These are phyloP conservation scores for Lobophora halterata DNA, from an alignment of 2,888 invertebrate species.

Conservation along the genomic window DNA sequence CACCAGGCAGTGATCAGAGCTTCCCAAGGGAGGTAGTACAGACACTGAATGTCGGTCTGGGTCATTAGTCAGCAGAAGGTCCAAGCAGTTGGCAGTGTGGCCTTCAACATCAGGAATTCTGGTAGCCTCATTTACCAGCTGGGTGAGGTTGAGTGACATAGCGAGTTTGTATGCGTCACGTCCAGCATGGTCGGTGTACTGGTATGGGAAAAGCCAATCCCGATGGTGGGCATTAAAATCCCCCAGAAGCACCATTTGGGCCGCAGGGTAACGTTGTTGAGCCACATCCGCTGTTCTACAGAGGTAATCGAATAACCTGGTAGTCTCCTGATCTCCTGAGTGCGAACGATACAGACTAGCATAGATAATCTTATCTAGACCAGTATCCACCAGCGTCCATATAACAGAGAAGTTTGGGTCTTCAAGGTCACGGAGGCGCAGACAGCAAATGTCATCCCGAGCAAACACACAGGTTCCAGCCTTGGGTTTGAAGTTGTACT, in stretches of 20 bases:
- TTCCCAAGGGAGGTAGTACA: slow-evolving; percentile 17
- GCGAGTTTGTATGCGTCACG: slow-evolving; percentile 14
- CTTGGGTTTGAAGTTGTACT: slow-evolving; percentile 9
- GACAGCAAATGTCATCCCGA: slow-evolving; percentile 14
- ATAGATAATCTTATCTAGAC: no score
- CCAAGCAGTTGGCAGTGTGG: slow-evolving; percentile 25
- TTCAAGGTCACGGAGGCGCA: slow-evolving; percentile 21
- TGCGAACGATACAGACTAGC: no score
- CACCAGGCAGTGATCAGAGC: slow-evolving; percentile 7
- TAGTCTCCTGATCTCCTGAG: no score
- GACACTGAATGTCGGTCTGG: slow-evolving; percentile 20
- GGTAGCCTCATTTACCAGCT: background rate
- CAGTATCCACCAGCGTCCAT: no score
- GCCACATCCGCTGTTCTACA: no score
- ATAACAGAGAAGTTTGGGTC: background rate
- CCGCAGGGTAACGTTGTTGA: no score
- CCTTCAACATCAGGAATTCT: slow-evolving; percentile 14
- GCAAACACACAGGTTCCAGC: slow-evolving; percentile 20
- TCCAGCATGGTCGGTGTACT: slow-evolving; percentile 21
- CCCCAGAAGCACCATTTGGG: background rate
- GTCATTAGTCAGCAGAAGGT: slow-evolving; percentile 25
- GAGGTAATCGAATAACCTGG: no score
- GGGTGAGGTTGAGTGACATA: background rate
- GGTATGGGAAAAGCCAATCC: slow-evolving; percentile 24
- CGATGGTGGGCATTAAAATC: no score